phyloP scores from a whole-genome alignment of 2,797 vertebrate species.

The Lophotriccus pileatus region DNA sequence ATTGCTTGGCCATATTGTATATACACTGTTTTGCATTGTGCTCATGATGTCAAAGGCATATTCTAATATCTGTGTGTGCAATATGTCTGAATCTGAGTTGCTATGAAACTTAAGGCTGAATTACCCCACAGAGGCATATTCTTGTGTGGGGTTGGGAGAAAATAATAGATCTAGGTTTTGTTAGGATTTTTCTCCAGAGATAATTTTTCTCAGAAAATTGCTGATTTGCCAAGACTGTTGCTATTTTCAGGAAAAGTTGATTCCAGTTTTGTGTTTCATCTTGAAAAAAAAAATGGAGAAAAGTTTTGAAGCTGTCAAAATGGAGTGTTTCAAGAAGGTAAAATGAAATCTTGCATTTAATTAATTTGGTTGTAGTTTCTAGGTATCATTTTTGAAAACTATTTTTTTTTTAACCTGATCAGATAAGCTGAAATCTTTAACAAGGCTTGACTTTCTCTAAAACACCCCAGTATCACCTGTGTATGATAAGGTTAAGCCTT shows the following conservation, averaged over 20 bases:
- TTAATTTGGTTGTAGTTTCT: background rate
- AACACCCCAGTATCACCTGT: background rate
- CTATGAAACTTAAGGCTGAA: constrained; percentile 52
- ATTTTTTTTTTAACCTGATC: background rate
- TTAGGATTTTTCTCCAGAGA: constrained; percentile 44
- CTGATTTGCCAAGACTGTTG: constrained; percentile 45
- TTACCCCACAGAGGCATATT: constrained; percentile 44
- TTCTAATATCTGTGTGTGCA: constrained; percentile 58
- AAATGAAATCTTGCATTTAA: background rate
- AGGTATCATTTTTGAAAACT: background rate
- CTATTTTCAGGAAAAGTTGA: constrained; percentile 27
- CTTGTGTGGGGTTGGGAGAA: background rate
- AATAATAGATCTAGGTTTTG: constrained; percentile 35
- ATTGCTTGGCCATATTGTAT: constrained; percentile 47
- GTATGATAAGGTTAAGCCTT: background rate
- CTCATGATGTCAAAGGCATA: constrained; percentile 57
- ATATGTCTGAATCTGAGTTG: constrained; percentile 53
- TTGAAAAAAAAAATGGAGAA: background rate
- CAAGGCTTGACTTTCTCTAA: background rate
- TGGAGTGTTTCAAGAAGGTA: background rate
- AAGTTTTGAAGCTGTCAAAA: constrained; percentile 3
- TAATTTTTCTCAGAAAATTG: constrained; percentile 50
- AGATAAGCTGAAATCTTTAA: background rate
- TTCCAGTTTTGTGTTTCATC: background rate
- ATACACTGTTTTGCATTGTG: constrained; percentile 50